A percentile compares a stretch with the other conserved stretches of the same genome.
Evolutionary conservation across 35 echinoderm and acorn worm species (phyloP).

Genomic region (Patiria miniata): DNA sequence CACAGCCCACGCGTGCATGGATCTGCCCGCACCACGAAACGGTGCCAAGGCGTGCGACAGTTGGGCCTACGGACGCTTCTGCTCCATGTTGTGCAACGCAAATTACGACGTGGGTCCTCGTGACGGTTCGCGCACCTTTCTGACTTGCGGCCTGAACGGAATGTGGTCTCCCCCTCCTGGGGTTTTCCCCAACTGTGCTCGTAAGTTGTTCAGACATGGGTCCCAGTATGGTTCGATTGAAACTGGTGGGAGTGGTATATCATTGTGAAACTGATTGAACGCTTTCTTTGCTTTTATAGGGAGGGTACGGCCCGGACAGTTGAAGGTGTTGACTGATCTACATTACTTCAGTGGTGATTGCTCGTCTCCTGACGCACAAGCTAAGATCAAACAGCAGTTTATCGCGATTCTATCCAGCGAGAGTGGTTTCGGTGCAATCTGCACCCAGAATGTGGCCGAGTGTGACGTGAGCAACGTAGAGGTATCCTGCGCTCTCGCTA

Average conservation of each 20-base stretch:
- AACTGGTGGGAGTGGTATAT: too few relatives aligned
- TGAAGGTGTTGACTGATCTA: neutral
- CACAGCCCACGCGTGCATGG: conserved; percentile 33
- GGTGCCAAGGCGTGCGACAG: conserved; percentile 53
- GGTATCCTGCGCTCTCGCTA: neutral
- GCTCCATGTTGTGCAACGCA: conserved; percentile 50
- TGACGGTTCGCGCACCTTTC: neutral
- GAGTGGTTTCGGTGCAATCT: neutral
- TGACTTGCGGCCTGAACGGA: neutral
- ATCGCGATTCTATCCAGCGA: neutral
- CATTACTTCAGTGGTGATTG: conserved; percentile 19
- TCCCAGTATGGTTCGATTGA: too few relatives aligned
- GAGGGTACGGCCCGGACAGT: neutral
- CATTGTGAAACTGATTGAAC: too few relatives aligned
- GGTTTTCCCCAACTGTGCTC: neutral
- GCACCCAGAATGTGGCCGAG: neutral
- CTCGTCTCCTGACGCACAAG: neutral
- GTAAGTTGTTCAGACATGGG: neutral
- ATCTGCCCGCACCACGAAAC: conserved; percentile 33
- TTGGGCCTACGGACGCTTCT: conserved; percentile 51
- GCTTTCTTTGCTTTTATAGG: neutral
- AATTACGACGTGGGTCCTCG: conserved; percentile 36
- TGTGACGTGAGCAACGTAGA: neutral
- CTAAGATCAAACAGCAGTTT: neutral
- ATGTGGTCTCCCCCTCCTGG: neutral